Percentiles rank a stretch among this genome's conserved stretches.
Conservation (phyloP, 2,888 invertebrate genomes). For the Tillus elongatus region DNA sequence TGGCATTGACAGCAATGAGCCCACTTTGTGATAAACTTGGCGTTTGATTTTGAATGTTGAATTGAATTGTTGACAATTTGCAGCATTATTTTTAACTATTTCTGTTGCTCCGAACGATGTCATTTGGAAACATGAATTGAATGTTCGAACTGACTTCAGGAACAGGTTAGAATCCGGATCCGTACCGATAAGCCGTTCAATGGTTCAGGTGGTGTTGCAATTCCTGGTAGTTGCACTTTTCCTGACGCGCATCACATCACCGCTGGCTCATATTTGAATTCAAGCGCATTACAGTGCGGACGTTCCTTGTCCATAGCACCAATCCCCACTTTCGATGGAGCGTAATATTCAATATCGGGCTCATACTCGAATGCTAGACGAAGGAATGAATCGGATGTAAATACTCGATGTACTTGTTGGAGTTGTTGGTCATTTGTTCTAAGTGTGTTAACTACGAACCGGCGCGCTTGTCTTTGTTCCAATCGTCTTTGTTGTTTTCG, state of each 20-base stretch:
- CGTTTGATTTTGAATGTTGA: conserved; percentile 7
- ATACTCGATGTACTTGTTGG: conserved; percentile 21
- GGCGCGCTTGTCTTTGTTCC: too few species aligned
- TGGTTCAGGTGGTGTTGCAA: conserved; percentile 23
- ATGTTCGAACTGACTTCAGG: conserved; percentile 22
- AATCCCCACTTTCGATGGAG: conserved; percentile 24
- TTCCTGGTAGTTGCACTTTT: conserved; percentile 19
- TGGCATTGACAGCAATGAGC: too few species aligned
- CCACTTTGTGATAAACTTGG: too few species aligned
- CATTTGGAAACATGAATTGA: conserved; percentile 28
- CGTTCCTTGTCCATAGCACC: conserved; percentile 20
- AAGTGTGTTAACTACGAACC: too few species aligned
- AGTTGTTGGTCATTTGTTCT: too few species aligned
- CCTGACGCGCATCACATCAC: conserved; percentile 23
- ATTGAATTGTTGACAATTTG: conserved; percentile 5
- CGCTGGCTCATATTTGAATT: conserved; percentile 23
- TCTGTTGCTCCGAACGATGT: too few species aligned
- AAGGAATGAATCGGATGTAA: conserved; percentile 21
- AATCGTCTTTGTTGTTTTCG: too few species aligned
- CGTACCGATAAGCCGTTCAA: conserved; percentile 20
- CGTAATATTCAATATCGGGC: conserved; percentile 26
- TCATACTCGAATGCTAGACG: conserved; percentile 24
- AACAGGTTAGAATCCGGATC: conserved; percentile 23
- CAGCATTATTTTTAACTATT: background rate
- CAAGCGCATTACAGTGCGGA: conserved; percentile 21